These are phyloP conservation scores for Ephialtes manifestator DNA, from an alignment of 2,888 invertebrate species.

Conservation along the genomic window DNA sequence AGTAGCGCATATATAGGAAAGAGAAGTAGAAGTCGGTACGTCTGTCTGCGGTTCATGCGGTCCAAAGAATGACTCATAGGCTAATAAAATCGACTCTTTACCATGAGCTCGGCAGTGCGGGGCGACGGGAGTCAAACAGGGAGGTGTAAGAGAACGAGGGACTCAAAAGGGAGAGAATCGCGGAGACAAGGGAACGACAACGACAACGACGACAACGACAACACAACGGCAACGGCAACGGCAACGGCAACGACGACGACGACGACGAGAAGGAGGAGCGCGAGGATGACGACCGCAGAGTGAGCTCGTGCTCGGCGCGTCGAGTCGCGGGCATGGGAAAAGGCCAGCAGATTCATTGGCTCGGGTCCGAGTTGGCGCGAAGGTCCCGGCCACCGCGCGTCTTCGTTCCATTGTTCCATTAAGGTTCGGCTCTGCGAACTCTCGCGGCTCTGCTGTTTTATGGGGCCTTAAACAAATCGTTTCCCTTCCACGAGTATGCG, in stretches of 20 bases:
- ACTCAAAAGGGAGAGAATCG: conserved; percentile 45
- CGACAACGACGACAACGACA: conserved; percentile 8
- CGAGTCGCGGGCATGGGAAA: conserved; percentile 75
- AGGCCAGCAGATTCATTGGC: conserved; percentile 84
- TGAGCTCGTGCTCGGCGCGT: conserved; percentile 61
- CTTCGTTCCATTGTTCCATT: conserved; percentile 75
- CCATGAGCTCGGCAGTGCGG: conserved; percentile 22
- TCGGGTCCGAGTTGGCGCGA: conserved; percentile 76
- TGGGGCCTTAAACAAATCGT: conserved; percentile 78
- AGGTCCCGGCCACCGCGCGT: conserved; percentile 66
- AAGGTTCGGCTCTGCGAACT: conserved; percentile 56
- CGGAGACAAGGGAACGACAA: conserved; percentile 45
- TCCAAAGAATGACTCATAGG: conserved; percentile 67
- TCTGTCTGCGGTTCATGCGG: conserved; percentile 6
- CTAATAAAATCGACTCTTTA: conserved; percentile 70
- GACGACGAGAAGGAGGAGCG: conserved; percentile 17
- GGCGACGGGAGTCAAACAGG: conserved; percentile 32
- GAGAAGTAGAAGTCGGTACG: conserved; percentile 10
- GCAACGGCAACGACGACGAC: conserved; percentile 24
- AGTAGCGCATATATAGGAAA: conserved; percentile 20
- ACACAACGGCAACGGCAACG: conserved; percentile 22
- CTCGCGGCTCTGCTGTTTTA: conserved; percentile 71
- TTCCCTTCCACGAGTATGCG: conserved; percentile 67
- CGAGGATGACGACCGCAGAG: conserved; percentile 39
- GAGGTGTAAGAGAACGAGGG: conserved; percentile 48